Conservation (phyloP, 2,113 vertebrate genomes). For the Oncorhynchus gorbuscha region DNA sequence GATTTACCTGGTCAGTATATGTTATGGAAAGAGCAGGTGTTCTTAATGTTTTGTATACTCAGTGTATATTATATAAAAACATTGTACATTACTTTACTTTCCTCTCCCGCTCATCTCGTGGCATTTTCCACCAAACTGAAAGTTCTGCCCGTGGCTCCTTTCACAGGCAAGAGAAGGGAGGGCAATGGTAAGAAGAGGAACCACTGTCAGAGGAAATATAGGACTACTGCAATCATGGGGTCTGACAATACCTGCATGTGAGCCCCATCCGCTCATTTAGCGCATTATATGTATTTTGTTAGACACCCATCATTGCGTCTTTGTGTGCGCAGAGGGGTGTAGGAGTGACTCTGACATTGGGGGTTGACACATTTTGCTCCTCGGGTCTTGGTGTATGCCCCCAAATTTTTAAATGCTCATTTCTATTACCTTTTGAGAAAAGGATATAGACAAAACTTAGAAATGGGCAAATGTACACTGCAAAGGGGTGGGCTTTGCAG, state of each 20-base stretch:
- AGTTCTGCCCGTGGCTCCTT: conserved; percentile 60
- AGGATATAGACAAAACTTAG: too few relatives aligned
- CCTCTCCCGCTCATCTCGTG: conserved; percentile 55
- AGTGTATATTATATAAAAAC: not conserved
- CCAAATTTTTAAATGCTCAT: too few relatives aligned
- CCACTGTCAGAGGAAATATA: conserved; percentile 88
- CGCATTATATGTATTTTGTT: not conserved
- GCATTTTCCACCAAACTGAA: conserved; percentile 87
- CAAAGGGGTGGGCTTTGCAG: too few relatives aligned
- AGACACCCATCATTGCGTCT: not conserved
- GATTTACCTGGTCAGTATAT: too few relatives aligned
- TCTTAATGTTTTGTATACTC: too few relatives aligned
- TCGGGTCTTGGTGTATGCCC: too few relatives aligned
- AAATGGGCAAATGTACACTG: too few relatives aligned
- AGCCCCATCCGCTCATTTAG: conserved; percentile 60
- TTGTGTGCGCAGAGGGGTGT: too few relatives aligned
- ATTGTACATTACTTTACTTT: not conserved
- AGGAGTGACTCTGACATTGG: too few relatives aligned
- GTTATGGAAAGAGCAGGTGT: too few relatives aligned
- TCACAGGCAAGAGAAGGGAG: conserved; percentile 55
- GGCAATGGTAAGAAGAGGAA: conserved; percentile 90
- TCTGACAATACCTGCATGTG: conserved; percentile 91
- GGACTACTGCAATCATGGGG: conserved; percentile 93
- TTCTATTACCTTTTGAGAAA: too few relatives aligned
- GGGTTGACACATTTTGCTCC: too few relatives aligned